Conservation (phyloP, 2,113 vertebrate genomes). For the Xyrauchen texanus region DNA sequence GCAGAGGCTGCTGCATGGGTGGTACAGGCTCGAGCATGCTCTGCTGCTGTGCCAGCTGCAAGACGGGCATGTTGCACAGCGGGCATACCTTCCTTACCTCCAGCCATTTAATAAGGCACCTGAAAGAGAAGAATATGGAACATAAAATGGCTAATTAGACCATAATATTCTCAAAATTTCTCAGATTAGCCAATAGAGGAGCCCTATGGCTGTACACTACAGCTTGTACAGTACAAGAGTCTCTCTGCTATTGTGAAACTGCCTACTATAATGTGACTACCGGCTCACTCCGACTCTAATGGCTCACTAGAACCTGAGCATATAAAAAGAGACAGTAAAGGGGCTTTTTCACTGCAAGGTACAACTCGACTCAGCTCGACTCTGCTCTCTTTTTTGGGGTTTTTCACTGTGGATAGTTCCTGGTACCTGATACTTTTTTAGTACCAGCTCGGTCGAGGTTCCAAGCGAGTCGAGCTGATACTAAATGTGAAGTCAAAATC, state of each 20-base stretch:
- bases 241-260: not conserved
- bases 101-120: constrained; percentile 99
- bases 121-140: constrained; percentile 57
- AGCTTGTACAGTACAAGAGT: no score
- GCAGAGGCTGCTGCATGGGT: constrained; percentile 83
- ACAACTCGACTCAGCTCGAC: no score
- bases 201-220: not conserved
- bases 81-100: constrained; percentile 98
- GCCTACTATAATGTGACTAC: not conserved
- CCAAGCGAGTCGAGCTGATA: no score
- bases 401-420: no score
- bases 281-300: no score
- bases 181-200: not conserved
- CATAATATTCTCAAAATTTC: not conserved
- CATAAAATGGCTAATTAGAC: not conserved
- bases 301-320: no score
- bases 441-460: no score
- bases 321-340: no score
- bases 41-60: constrained; percentile 93
- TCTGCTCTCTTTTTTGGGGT: no score
- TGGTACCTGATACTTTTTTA: no score
- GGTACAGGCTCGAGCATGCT: constrained; percentile 76
- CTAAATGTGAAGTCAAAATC: no score
- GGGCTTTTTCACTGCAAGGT: no score
- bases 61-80: constrained; percentile 95